These are phyloP conservation scores for Thereva nobilitata DNA, from an alignment of 2,888 invertebrate species.

Conservation along the genomic window DNA sequence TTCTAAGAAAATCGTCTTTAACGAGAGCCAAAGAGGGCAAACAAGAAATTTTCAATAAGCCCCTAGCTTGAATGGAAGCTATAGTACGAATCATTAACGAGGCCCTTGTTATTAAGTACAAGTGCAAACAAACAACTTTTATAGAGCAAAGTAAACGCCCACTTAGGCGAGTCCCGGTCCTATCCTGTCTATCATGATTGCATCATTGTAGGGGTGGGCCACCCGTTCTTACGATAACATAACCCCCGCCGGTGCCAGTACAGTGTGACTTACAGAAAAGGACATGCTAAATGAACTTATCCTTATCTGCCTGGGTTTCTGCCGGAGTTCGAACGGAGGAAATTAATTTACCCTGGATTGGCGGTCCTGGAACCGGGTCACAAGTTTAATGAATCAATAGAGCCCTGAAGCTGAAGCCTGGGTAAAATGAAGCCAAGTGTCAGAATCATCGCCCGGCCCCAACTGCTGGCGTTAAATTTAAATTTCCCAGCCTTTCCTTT, in stretches of 20 bases:
- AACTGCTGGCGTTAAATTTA: conserved; percentile 20
- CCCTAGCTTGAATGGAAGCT: too few relatives aligned
- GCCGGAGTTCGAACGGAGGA: conserved; percentile 10
- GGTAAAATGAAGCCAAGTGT: neutral
- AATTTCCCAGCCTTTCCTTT: conserved; percentile 21
- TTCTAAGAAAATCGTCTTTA: too few relatives aligned
- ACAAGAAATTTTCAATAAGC: too few relatives aligned
- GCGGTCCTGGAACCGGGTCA: conserved; percentile 17
- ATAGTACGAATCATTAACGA: too few relatives aligned
- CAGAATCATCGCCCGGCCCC: neutral
- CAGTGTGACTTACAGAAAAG: neutral
- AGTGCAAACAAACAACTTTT: too few relatives aligned
- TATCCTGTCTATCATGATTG: too few relatives aligned
- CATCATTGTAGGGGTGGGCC: neutral
- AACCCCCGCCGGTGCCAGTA: too few relatives aligned
- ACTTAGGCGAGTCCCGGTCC: too few relatives aligned
- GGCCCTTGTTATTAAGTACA: too few relatives aligned
- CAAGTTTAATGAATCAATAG: conserved; percentile 29
- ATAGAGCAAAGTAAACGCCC: too few relatives aligned
- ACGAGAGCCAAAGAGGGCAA: too few relatives aligned
- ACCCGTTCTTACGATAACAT: conserved; percentile 11
- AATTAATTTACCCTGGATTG: conserved; percentile 27
- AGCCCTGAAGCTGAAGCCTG: neutral
- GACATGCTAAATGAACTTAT: conserved; percentile 15
- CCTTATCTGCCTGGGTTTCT: neutral